Conservation (phyloP, 2,113 vertebrate species). For the Tautogolabrus adspersus region DNA sequence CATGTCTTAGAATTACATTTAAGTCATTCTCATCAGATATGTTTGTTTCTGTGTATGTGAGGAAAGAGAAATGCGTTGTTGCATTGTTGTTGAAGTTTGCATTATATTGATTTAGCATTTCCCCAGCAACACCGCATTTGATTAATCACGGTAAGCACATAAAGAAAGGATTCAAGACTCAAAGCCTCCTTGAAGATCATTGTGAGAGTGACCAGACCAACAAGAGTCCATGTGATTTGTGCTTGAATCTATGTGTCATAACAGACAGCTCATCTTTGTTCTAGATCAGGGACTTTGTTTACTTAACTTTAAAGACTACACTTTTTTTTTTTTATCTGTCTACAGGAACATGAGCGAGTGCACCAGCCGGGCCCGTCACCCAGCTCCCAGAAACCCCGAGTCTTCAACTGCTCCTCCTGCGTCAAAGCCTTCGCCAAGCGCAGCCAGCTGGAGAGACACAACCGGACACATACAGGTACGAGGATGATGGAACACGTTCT, state of each 20-base stretch:
- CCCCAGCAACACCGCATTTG: neutral
- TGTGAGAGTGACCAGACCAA: too few species aligned
- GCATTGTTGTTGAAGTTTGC: too few species aligned
- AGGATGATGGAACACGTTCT: neutral
- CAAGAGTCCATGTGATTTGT: neutral
- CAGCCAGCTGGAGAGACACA: conserved; percentile 96
- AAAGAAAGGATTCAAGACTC: too few species aligned
- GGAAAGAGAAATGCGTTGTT: too few species aligned
- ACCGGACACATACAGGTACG: conserved; percentile 96
- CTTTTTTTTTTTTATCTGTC: neutral
- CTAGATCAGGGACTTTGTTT: neutral
- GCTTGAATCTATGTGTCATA: neutral
- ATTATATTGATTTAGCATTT: neutral
- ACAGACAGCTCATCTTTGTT: neutral
- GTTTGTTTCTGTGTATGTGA: too few species aligned
- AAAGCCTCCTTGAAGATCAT: too few species aligned
- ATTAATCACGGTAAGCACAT: too few species aligned
- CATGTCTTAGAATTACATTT: too few species aligned
- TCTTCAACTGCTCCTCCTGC: conserved; percentile 93
- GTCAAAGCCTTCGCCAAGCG: conserved; percentile 97
- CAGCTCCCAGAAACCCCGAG: conserved; percentile 93
- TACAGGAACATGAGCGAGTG: conserved; percentile 94
- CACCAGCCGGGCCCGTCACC: conserved; percentile 93
- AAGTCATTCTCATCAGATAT: too few species aligned
- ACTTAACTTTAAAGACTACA: too few species aligned